Base-by-base conservation (phyloP, 2,888 invertebrate species). In the Formica aserva region DNA sequence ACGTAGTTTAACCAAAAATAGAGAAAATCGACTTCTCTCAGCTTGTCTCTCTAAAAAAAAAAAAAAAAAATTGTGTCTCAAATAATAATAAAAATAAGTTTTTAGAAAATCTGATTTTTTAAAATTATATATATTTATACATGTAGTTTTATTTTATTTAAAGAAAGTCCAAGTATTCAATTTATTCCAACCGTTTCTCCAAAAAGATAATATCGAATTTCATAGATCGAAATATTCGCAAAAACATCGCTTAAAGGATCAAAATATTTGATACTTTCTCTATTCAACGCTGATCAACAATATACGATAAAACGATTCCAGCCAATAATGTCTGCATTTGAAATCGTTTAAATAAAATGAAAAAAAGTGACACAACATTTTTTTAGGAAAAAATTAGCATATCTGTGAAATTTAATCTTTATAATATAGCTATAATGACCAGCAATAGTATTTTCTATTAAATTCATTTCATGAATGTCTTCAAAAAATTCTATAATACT, bases 131-230 rank as follows among this genome's bases (percentile, higher is more conserved):
- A 41, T 2, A 15, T 63, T 45, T 48, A 32, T 15, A 48, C 18
- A n/a, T 62, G n/a, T 63, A 45, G 63, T 48, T 75, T 62, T 75
- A 63, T 22, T 75, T 22, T 22, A 22, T 75, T 62, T 11, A n/a
- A 18, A 48, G 18, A 48, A 4, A 48, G 15, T 29, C 13, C 4
- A 26, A 75, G 22, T 63, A 62, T 63, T 15, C n/a, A 45, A 3
- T 32, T 75, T 32, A 45, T 22, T 62, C 3, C 29, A 41, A 62
- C 45, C 60, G 29, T 22, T 75, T 45, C 1, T 48, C 26, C 13
- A n/a, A 45, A 5, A 18, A 45, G n/a, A 11, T 32, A 11, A 0
- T 45, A 32, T 60, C 41, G 18, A 57, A 1, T 18, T n/a, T 45
- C 5, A 41, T 32, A n/a, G 9, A 62, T 60, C 38, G 6, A 74